These are phyloP conservation scores for Epizoanthus illoricatus DNA, from an alignment of 92 coral and sea anemone genomes.

Conservation along the genomic window DNA sequence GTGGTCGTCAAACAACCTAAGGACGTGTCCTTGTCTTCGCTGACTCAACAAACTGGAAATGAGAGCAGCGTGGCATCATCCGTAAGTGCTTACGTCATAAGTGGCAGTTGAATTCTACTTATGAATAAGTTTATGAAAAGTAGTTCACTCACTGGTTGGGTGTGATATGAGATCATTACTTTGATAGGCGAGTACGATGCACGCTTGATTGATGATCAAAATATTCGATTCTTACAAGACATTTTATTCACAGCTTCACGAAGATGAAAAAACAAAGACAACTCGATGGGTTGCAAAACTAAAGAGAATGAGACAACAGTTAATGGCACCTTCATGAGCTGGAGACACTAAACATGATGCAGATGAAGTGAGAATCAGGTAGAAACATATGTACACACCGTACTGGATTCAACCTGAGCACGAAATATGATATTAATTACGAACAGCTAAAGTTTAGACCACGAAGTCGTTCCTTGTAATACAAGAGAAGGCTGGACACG, in stretches of 20 bases:
- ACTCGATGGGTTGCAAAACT: conserved; percentile 93
- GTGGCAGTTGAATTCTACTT: not conserved
- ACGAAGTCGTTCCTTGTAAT: no score
- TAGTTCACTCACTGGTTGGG: no score
- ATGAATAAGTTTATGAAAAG: no score
- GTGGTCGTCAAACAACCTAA: conserved; percentile 32
- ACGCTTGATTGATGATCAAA: not conserved
- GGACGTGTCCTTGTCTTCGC: not conserved
- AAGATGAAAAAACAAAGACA: conserved; percentile 84
- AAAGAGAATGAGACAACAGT: conserved; percentile 78
- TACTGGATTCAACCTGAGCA: no score
- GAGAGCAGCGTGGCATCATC: conserved; percentile 81
- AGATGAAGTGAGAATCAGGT: not conserved
- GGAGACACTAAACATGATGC: not conserved
- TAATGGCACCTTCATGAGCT: conserved; percentile 58
- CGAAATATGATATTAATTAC: no score
- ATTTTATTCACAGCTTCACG: conserved; percentile 71
- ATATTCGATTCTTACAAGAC: not conserved
- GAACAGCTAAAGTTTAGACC: no score
- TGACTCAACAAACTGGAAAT: conserved; percentile 43
- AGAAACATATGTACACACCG: no score
- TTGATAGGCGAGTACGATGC: not conserved
- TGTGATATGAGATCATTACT: no score
- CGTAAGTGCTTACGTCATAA: conserved; percentile 54
- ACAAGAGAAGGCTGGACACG: no score